phyloP scores from a whole-genome alignment of 2,888 invertebrate species.

The Acronicta aceris region DNA sequence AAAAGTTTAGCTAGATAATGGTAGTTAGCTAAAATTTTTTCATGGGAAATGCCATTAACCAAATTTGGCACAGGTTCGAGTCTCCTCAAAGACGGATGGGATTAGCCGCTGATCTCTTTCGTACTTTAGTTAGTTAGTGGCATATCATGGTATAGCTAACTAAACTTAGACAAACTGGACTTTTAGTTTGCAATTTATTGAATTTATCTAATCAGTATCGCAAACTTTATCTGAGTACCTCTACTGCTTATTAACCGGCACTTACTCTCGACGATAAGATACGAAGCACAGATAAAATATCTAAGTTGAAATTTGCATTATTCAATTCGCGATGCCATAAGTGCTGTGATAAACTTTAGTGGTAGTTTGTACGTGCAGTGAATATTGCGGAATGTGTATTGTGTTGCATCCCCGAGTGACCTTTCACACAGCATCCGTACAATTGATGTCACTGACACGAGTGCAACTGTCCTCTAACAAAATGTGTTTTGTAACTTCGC shows the following conservation, averaged over 20 bases:
- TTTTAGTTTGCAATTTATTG: not conserved
- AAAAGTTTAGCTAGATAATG: too few relatives aligned
- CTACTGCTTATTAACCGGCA: constrained; percentile 22
- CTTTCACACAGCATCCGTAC: constrained; percentile 50
- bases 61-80: too few relatives aligned
- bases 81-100: too few relatives aligned
- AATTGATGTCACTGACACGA: constrained; percentile 44
- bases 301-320: constrained; percentile 54
- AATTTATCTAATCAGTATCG: constrained; percentile 18
- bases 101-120: too few relatives aligned
- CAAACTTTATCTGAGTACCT: constrained; percentile 9
- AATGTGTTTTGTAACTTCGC: constrained; percentile 42
- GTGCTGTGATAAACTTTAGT: constrained; percentile 55
- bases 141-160: not conserved
- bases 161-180: not conserved
- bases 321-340: constrained; percentile 42
- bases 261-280: constrained; percentile 30
- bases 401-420: constrained; percentile 54
- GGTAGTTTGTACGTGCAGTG: constrained; percentile 53
- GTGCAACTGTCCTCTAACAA: constrained; percentile 37
- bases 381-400: constrained; percentile 47
- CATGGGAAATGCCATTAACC: too few relatives aligned
- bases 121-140: too few relatives aligned
- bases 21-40: too few relatives aligned
- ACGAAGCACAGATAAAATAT: constrained; percentile 40